Base-by-base conservation (phyloP, 1,140 invertebrate genomes). In the Trachymyrmex septentrionalis region DNA sequence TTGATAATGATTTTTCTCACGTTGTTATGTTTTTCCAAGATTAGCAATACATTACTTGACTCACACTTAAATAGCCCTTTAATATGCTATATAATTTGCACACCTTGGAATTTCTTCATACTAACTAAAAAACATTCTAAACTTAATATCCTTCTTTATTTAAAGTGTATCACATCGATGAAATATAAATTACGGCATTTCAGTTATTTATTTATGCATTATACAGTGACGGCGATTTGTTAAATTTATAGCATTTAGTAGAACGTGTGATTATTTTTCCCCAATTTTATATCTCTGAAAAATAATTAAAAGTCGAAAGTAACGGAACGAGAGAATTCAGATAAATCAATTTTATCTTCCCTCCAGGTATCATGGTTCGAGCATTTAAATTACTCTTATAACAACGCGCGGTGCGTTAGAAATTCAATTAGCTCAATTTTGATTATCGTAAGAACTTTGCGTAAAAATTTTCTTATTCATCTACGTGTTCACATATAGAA, bases 371-470 rank as follows among this genome's bases (percentile, higher is more conserved):
- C 69, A n/a, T 55, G 64, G 57, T 50, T 12, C 24, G 14, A 85
- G 84, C 81, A 73, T 71, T 85, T 77, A 77, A 85, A 77, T 87
- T 87, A 63, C 72, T 87, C 30, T 61, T 53, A 63, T 53, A 69
- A 76, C 10, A 69, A 63, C 64, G 57, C 63, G 7, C 1, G 38
- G 27, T 75, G 64, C 75, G 21, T 57, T 84, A 57, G 30, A 76
- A 72, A 78, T 87, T 59, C 78, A 87, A 80, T 88, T 86, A 88
- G 80, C 50, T 44, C 55, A 53, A 63, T 85, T 64, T 84, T 34
- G 44, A 84, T 57, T 67, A n/a, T 38, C 14, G 1, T 34, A 50
- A 71, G 48, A 30, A 48, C 24, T 77, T 48, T 2, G 10, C n/a
- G 12, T 21, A 57, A 57, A 73, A 55, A 75, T 38, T 59, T 75